phyloP scores from a whole-genome alignment of 2,113 vertebrate species.

The Elaphurus davidianus region DNA sequence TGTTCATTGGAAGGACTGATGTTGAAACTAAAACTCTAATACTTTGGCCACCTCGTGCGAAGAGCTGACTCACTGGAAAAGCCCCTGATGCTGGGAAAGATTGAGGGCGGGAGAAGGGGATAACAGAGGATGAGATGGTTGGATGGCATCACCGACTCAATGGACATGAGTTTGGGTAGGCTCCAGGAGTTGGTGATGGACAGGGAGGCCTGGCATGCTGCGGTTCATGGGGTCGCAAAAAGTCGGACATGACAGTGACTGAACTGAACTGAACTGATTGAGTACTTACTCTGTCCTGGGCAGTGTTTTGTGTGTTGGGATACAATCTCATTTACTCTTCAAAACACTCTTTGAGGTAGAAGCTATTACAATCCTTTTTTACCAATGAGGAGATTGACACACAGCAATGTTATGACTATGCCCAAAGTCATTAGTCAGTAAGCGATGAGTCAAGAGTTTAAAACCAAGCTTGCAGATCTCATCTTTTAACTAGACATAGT shows the following conservation, averaged over 20 bases:
- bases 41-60: not conserved
- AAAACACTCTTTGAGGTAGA: not conserved
- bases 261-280: not conserved
- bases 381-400: not conserved
- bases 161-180: not conserved
- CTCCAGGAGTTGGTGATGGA: not conserved
- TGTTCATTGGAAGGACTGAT: not conserved
- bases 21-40: not conserved
- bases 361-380: not conserved
- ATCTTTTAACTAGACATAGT: constrained; percentile 28
- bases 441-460: not conserved
- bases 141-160: not conserved
- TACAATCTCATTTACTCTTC: not conserved
- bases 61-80: not conserved
- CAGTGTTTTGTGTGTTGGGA: not conserved
- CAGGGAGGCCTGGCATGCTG: not conserved
- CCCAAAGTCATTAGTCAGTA: not conserved
- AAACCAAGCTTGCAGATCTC: constrained; percentile 4
- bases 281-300: not conserved
- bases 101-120: not conserved
- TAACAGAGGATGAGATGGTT: not conserved
- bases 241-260: not conserved
- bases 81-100: not conserved
- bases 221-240: not conserved
- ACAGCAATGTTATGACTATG: not conserved